Percentiles rank a stretch among this genome's conserved stretches.
Evolutionary conservation across 2,113 vertebrate species (phyloP).

Genomic region (Ornithorhynchus anatinus): DNA sequence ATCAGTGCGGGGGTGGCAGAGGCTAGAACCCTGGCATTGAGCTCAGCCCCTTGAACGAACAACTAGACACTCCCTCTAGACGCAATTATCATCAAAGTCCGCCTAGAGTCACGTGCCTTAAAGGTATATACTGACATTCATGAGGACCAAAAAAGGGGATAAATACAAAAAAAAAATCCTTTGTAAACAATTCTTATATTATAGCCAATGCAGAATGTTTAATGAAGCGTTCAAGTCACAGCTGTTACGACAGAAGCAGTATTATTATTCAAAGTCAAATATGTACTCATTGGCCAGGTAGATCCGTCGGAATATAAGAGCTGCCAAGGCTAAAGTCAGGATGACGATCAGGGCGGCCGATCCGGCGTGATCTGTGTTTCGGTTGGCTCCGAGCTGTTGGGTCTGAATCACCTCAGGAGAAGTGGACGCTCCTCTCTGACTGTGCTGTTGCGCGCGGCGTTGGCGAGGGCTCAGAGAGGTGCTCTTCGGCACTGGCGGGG

Average conservation of each 20-base stretch:
- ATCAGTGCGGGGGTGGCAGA: constrained; percentile 6
- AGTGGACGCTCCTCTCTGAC: constrained; percentile 66
- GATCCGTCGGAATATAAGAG: constrained; percentile 93
- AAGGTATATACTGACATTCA: constrained; percentile 59
- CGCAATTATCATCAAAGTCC: constrained; percentile 10
- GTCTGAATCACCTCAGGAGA: constrained; percentile 72
- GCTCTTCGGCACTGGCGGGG: constrained; percentile 40
- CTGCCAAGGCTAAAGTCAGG: constrained; percentile 89
- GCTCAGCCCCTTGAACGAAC: constrained; percentile 20
- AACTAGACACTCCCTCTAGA: constrained; percentile 1
- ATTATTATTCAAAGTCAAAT: constrained; percentile 92
- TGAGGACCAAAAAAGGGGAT: constrained; percentile 51
- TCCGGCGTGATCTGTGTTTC: constrained; percentile 75
- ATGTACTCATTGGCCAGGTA: constrained; percentile 92
- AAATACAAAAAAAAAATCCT: constrained; percentile 74
- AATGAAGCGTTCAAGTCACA: constrained; percentile 50
- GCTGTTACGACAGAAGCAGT: constrained; percentile 37
- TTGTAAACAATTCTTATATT: constrained; percentile 75
- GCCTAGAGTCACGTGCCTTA: constrained; percentile 11
- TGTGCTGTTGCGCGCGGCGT: constrained; percentile 84
- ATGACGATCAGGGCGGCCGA: constrained; percentile 87
- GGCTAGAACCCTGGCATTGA: no score
- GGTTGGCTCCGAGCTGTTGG: constrained; percentile 71
- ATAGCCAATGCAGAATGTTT: constrained; percentile 69
- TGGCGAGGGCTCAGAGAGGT: constrained; percentile 85